These are phyloP conservation scores for Eospalax fontanierii DNA, from an alignment of 2,797 vertebrate genomes.

Conservation along the genomic window DNA sequence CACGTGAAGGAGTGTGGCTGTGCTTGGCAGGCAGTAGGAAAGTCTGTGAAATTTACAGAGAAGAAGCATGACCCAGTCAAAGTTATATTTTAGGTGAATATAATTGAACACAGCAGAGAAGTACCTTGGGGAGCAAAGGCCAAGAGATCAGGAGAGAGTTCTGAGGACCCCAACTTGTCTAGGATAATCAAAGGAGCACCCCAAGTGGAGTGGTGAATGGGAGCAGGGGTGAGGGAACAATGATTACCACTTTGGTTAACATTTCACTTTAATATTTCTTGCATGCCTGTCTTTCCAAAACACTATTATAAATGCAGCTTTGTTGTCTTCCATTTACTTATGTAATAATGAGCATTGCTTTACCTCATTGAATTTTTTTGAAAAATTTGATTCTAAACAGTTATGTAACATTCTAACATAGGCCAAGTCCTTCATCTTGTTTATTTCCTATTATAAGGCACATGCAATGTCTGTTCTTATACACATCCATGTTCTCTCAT, in stretches of 20 bases:
- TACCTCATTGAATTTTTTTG: neutral
- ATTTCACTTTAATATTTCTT: neutral
- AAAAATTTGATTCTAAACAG: neutral
- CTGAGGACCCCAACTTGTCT: neutral
- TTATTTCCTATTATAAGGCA: neutral
- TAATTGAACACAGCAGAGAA: neutral
- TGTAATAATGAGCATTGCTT: neutral
- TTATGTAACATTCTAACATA: neutral
- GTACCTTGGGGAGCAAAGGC: neutral
- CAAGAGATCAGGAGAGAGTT: neutral
- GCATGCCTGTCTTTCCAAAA: neutral
- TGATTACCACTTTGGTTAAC: neutral
- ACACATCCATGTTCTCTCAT: neutral
- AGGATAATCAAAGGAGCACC: neutral
- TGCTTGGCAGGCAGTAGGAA: neutral
- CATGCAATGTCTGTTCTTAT: neutral
- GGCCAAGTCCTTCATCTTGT: neutral
- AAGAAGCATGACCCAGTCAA: neutral
- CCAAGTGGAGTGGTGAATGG: no score
- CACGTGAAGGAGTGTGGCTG: neutral
- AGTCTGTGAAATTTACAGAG: neutral
- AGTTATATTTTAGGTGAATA: neutral
- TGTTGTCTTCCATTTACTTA: neutral
- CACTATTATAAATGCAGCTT: neutral
- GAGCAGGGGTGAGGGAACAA: neutral